These are phyloP conservation scores for Theropithecus gelada DNA, from an alignment of 2,113 vertebrate species.

Conservation along the genomic window DNA sequence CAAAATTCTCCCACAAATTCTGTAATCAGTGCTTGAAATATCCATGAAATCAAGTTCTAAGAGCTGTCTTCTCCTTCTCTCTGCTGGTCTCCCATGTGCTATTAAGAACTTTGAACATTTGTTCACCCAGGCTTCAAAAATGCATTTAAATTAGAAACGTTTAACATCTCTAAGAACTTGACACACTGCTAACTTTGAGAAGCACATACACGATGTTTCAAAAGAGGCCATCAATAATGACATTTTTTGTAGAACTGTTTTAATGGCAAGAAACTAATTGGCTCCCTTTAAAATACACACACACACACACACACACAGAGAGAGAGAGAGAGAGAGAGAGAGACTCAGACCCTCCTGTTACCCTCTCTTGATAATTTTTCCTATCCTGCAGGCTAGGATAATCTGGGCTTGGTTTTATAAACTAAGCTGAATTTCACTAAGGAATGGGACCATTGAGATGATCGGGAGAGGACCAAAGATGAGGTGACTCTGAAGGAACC, in stretches of 20 bases:
- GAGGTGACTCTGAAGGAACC: background rate
- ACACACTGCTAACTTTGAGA: background rate
- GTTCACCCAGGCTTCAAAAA: background rate
- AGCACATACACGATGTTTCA: background rate
- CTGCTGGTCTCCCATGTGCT: background rate
- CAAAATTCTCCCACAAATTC: background rate
- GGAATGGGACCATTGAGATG: background rate
- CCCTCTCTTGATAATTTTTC: background rate
- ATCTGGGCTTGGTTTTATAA: background rate
- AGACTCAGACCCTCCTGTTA: background rate
- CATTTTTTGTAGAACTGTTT: constrained; percentile 11
- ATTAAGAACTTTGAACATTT: background rate
- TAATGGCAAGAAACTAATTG: background rate
- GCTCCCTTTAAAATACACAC: background rate
- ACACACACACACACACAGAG: background rate
- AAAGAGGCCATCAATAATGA: background rate
- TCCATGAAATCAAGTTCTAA: background rate
- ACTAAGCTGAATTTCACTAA: background rate
- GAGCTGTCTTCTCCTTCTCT: background rate
- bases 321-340: background rate
- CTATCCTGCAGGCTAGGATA: background rate
- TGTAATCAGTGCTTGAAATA: background rate
- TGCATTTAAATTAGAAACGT: background rate
- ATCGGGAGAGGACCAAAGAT: background rate
- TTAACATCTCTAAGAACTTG: background rate